Conservation (phyloP, 2,797 vertebrate genomes). For the Chloroceryle amazona region DNA sequence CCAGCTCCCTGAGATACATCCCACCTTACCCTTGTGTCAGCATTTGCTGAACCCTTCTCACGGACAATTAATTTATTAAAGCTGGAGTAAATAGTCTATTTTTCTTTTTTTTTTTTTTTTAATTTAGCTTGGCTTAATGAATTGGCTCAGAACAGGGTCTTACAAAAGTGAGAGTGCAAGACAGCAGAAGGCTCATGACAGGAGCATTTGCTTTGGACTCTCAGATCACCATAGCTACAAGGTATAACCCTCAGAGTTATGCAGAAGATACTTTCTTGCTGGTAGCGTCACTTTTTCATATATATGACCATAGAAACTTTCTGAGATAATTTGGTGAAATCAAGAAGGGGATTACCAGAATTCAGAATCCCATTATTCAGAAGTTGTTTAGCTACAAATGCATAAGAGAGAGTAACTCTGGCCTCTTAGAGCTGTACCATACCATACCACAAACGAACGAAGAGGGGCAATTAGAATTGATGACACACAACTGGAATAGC, state of each 20-base stretch:
- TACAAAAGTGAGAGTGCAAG: not conserved
- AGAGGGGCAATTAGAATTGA: not conserved
- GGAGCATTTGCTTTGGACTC: not conserved
- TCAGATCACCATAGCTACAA: not conserved
- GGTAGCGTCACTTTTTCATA: not conserved
- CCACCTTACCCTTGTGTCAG: not conserved
- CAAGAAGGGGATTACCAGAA: not conserved
- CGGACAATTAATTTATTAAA: not conserved
- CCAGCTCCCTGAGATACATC: not conserved
- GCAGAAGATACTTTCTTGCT: not conserved
- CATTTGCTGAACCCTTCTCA: not conserved
- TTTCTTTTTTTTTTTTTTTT: not conserved
- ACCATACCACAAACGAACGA: not conserved
- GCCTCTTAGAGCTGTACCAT: not conserved
- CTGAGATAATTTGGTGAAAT: not conserved
- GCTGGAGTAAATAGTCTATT: not conserved
- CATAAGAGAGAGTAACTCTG: not conserved
- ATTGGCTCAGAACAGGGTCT: not conserved
- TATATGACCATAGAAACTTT: not conserved
- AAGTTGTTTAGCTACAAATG: not conserved
- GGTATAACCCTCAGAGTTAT: not conserved
- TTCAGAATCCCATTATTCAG: not conserved
- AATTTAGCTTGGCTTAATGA: not conserved
- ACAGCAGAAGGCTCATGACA: not conserved
- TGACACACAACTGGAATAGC: conserved; percentile 14